A percentile compares a stretch with the other conserved stretches of the same genome.
Conservation (phyloP, 2,113 vertebrate species). For the Brachypodius melanocephalos region DNA sequence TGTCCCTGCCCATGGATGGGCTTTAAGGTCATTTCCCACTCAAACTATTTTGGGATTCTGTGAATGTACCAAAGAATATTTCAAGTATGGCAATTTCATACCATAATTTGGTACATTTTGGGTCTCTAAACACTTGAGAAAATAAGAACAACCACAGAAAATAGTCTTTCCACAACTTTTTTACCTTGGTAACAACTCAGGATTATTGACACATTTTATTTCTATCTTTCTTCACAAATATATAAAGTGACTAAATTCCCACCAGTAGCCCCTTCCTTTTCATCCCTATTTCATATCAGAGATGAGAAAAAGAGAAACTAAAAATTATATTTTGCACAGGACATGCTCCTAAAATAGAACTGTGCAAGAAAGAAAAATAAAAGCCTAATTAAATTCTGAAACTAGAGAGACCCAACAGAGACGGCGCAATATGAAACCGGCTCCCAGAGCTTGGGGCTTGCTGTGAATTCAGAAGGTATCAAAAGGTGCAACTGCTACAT, state of each 20-base stretch:
- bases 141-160: background rate
- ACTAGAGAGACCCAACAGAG: background rate
- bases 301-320: background rate
- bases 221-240: background rate
- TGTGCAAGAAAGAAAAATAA: background rate
- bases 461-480: background rate
- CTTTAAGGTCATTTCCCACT: background rate
- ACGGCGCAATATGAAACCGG: background rate
- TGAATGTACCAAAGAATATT: accelerated
- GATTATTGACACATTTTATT: accelerated
- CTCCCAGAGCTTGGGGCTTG: background rate
- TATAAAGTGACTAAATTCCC: background rate
- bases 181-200: background rate
- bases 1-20: background rate
- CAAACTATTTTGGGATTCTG: background rate
- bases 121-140: background rate
- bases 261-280: background rate
- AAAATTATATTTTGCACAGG: background rate
- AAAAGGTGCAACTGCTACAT: background rate
- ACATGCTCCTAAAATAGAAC: background rate
- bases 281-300: background rate
- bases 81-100: background rate
- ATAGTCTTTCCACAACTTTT: background rate
- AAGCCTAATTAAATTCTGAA: background rate
- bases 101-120: background rate